Base-by-base conservation (phyloP, 2,888 invertebrate species). In the Hirtodrosophila confusa region DNA sequence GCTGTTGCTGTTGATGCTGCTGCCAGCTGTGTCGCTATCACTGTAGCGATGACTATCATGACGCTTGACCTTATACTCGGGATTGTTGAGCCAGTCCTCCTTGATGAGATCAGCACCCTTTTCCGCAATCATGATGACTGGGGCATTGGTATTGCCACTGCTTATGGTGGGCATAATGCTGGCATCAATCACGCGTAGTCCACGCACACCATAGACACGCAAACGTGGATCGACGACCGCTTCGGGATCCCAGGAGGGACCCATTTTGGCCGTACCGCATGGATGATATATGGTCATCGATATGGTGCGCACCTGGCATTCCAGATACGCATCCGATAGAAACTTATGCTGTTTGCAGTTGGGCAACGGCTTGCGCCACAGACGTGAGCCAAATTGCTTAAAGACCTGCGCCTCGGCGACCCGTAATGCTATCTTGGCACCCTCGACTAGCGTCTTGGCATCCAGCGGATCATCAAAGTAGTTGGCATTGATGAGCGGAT, bases 281-380 rank as follows among this genome's bases (percentile, higher is more conserved):
- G 97, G 97, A 92, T 97, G 97, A 89, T 97, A 97, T 83, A 97
- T 96, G 3, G 97, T 97, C 96, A 97, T 96, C 3, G 97, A 95
- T 79, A 97, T 95, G 53, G 96, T 96, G 35, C 97, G 93, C 50
- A 96, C 95, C 90, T 96, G 95, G 90, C 97, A 97, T 90, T 96
- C 97, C 92, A 97, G 95, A 88, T 97, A 97, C 27, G 94, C 94
- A 85, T 97, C 97, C 1, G 95, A 95, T 78, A 94, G 94, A 83
- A 96, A 97, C 71, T 93, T 93, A 41, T 93, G 92, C 50, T 95
- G 93, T 74, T 94, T 94, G 86, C 97, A 97, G 57, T 95, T 96
- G 0, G 97, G 97, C 77, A 97, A 92, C 1, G 95, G 95, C 49
- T 94, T 94, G 74, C 93, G 93, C 89, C 96, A 95, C 0, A 97